phyloP scores from a whole-genome alignment of 2,888 invertebrate genomes.

The Encarsia formosa region DNA sequence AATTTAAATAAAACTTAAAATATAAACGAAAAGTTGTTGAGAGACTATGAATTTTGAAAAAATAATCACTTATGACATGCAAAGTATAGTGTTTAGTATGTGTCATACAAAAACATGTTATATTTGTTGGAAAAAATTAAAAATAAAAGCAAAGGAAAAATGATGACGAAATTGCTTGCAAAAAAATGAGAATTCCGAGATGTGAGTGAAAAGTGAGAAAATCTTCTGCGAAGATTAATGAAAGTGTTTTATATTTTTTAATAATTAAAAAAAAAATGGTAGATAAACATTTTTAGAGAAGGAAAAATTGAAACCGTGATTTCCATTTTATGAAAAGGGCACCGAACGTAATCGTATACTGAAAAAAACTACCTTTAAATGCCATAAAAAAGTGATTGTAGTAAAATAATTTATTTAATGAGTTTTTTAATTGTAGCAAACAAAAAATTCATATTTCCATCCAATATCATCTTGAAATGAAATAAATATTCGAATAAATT shows the following conservation, averaged over 20 bases:
- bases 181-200: too few species aligned
- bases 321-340: too few species aligned
- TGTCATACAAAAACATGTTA: constrained; percentile 55
- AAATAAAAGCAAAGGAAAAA: constrained; percentile 1
- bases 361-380: too few species aligned
- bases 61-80: constrained; percentile 88
- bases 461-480: too few species aligned
- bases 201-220: too few species aligned
- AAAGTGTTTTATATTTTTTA: constrained; percentile 25
- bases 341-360: too few species aligned
- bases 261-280: constrained; percentile 5
- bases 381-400: too few species aligned
- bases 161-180: constrained; percentile 17
- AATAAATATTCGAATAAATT: too few species aligned
- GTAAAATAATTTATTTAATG: too few species aligned
- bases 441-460: too few species aligned
- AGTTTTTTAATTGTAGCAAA: too few species aligned
- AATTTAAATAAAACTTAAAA: background rate
- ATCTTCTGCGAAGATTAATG: constrained; percentile 25
- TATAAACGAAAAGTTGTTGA: background rate
- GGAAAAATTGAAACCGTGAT: background rate
- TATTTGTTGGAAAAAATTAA: background rate
- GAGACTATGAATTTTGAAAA: constrained; percentile 48
- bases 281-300: background rate
- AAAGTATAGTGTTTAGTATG: constrained; percentile 92